Evolutionary conservation across 2,888 invertebrate genomes (phyloP).

Genomic region (Pandemis corylana): DNA sequence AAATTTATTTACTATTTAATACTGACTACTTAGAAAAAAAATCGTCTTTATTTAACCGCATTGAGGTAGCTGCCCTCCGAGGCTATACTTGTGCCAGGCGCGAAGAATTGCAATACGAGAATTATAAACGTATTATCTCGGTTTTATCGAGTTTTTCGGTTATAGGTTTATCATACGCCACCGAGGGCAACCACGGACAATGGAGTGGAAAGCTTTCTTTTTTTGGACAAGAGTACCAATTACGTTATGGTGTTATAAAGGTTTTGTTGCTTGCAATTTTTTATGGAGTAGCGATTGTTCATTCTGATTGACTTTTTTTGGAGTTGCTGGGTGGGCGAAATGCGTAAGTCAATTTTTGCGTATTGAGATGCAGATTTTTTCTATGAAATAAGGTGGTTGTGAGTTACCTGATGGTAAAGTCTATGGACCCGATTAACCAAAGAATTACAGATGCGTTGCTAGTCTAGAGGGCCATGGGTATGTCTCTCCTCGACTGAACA

Average conservation of each 20-base stretch:
- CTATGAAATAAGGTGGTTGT: not conserved
- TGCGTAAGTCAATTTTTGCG: not conserved
- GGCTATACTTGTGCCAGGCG: conserved; percentile 53
- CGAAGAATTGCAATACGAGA: conserved; percentile 71
- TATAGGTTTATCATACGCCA: conserved; percentile 41
- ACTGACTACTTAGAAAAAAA: too few relatives aligned
- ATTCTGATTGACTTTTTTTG: not conserved
- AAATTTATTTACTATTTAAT: too few relatives aligned
- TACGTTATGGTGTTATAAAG: conserved; percentile 35
- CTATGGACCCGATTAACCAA: too few relatives aligned
- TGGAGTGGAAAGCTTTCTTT: conserved; percentile 12
- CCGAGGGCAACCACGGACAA: conserved; percentile 37
- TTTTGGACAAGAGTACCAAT: conserved; percentile 28
- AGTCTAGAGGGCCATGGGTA: too few relatives aligned
- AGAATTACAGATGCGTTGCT: too few relatives aligned
- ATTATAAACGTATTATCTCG: conserved; percentile 54
- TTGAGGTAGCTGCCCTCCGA: conserved; percentile 16
- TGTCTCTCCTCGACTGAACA: too few relatives aligned
- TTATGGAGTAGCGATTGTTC: not conserved
- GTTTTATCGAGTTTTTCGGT: conserved; percentile 43
- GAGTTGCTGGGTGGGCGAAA: not conserved
- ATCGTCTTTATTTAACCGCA: too few relatives aligned
- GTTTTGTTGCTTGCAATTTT: conserved; percentile 18
- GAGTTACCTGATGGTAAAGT: too few relatives aligned
- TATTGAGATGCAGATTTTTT: not conserved